Percentiles rank a stretch among this genome's conserved stretches.
Evolutionary conservation across 2,113 vertebrate genomes (phyloP).

Genomic region (Stigmatopora nigra): DNA sequence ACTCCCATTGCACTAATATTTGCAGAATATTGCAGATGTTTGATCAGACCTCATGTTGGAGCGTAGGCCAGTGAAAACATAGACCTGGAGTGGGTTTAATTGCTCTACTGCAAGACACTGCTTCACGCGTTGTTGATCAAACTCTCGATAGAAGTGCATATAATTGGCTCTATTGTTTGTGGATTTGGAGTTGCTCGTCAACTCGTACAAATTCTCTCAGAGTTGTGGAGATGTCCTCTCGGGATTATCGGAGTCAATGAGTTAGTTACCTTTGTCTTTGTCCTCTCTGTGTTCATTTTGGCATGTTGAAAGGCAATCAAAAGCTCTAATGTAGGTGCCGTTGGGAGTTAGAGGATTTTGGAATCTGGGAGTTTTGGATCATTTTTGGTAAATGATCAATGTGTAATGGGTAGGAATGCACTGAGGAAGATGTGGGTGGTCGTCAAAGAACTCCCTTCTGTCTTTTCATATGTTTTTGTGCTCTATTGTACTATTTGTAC

Average conservation of each 20-base stretch:
- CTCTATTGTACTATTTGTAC: background rate
- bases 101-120: slow-evolving; percentile 48
- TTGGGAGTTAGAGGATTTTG: slow-evolving; percentile 2
- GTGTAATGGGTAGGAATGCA: slow-evolving; percentile 14
- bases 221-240: slow-evolving; percentile 56
- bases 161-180: slow-evolving; percentile 62
- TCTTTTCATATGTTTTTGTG: too few relatives aligned
- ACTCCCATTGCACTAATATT: slow-evolving; percentile 36
- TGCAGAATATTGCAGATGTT: slow-evolving; percentile 35
- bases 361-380: slow-evolving; percentile 5
- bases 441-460: slow-evolving; percentile 3
- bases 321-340: slow-evolving; percentile 10
- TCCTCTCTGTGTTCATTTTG: slow-evolving; percentile 38
- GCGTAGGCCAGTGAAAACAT: slow-evolving; percentile 38
- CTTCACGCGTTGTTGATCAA: slow-evolving; percentile 46
- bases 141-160: slow-evolving; percentile 48
- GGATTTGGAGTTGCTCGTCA: slow-evolving; percentile 53
- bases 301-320: slow-evolving; percentile 27
- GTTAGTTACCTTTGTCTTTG: slow-evolving; percentile 36
- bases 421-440: slow-evolving; percentile 2
- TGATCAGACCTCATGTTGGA: slow-evolving; percentile 41
- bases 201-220: slow-evolving; percentile 56
- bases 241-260: slow-evolving; percentile 50
- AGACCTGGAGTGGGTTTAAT: slow-evolving; percentile 59
- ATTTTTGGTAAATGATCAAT: slow-evolving; percentile 3